Evolutionary conservation across 30 jellyfish, hydroid and myxozoan species (phyloP).

Genomic region (Nemopilema nomurai): DNA sequence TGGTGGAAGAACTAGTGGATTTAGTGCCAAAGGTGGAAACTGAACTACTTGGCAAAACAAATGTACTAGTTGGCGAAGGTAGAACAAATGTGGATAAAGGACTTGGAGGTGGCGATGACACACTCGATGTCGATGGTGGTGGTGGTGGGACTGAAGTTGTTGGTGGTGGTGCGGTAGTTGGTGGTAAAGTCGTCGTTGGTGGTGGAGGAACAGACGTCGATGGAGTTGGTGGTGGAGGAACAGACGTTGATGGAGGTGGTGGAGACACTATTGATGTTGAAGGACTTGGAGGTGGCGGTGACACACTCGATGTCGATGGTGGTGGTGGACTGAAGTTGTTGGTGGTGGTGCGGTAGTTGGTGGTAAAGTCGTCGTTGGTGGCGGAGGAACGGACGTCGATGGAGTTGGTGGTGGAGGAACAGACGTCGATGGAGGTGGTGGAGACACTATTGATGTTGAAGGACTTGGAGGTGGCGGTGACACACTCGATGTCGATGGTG

Average conservation of each 20-base stretch:
- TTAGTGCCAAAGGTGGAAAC: conserved; percentile 9
- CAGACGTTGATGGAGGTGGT: conserved; percentile 9
- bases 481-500: conserved; percentile 21
- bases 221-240: conserved; percentile 44
- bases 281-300: conserved; percentile 27
- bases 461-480: conserved; percentile 25
- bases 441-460: conserved; percentile 2
- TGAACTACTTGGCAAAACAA: conserved; percentile 13
- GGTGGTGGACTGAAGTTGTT: conserved; percentile 9
- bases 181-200: background rate
- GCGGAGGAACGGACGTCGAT: conserved; percentile 2
- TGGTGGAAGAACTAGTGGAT: background rate
- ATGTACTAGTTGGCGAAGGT: conserved; percentile 27
- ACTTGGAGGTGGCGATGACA: conserved; percentile 9
- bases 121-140: background rate
- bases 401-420: conserved; percentile 12
- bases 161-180: conserved; percentile 19
- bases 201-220: conserved; percentile 25
- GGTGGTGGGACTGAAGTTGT: background rate
- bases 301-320: conserved; percentile 2
- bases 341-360: conserved; percentile 17
- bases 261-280: conserved; percentile 8
- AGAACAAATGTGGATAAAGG: background rate
- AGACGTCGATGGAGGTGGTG: conserved; percentile 25
- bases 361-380: conserved; percentile 29